phyloP scores from a whole-genome alignment of 2,888 invertebrate species.

The Nasonia oneida region DNA sequence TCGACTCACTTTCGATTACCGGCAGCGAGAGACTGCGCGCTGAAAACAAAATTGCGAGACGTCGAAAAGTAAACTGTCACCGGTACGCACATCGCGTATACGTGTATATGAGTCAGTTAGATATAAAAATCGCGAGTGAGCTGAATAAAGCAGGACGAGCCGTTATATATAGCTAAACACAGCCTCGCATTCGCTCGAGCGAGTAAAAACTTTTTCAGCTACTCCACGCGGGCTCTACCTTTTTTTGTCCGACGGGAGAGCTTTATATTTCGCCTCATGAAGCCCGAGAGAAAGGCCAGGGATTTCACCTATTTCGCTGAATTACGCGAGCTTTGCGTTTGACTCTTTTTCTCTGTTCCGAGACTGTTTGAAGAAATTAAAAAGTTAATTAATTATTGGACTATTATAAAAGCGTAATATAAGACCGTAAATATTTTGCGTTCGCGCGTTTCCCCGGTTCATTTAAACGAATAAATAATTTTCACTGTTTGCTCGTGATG shows the following conservation, averaged over 20 bases:
- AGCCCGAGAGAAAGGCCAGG: not conserved
- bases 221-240: not conserved
- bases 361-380: not conserved
- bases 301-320: constrained; percentile 6
- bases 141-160: not conserved
- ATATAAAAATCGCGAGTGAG: constrained; percentile 1
- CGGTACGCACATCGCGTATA: not conserved
- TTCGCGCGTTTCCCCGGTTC: too few relatives aligned
- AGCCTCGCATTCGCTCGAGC: not conserved
- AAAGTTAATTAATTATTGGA: not conserved
- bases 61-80: not conserved
- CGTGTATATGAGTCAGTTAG: not conserved
- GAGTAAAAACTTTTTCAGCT: constrained; percentile 17
- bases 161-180: not conserved
- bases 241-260: not conserved
- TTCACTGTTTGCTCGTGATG: too few relatives aligned
- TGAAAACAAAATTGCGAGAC: not conserved
- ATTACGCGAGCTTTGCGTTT: not conserved
- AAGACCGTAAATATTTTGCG: not conserved
- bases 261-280: constrained; percentile 9
- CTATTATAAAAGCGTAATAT: not conserved
- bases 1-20: not conserved
- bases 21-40: not conserved
- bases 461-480: too few relatives aligned
- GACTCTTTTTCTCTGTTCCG: not conserved